Evolutionary conservation across 2,797 vertebrate species (phyloP), one percentile per base, ranked within the genome.

Genomic region (Pseudotriccus pelzelni): DNA sequence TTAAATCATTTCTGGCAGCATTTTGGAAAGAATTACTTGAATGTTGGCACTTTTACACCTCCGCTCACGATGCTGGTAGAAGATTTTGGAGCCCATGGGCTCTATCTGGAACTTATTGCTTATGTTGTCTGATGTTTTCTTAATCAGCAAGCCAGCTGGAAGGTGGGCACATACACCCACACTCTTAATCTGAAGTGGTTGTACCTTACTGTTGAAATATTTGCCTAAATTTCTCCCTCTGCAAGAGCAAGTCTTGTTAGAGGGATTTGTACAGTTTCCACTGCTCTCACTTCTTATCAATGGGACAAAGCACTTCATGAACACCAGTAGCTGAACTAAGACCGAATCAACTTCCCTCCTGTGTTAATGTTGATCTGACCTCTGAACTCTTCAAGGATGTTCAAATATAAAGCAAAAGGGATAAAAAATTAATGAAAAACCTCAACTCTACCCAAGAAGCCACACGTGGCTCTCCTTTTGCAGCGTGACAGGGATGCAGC

Each of bases 21-120:
- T 87, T 92, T 92, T 90, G 86, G 90, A 90, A 93, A 93, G 74
- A 94, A 89, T 86, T 90, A 93, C 56, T 94, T 96, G 93, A 70
- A 84, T 50, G 63, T 46, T 93, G 93, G 80, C 90, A 93, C 94
- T 93, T 91, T 50, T 7, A 59, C 63, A 60, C 77, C 84, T 84
- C 86, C 49, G 55, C 56, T 96, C 75, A 89, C 1, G 0, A 46
- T 78, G 73, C 63, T 91, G 53, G 85, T 84, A 28, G n/a, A 68
- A 28, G 62, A 34, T 93, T 91, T 44, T 73, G 87, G 91, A 90
- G 83, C 66, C 67, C 47, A 9, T 5, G 23, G 64, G 47, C 80
- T 93, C 81, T 79, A 18, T 82, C 63, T 88, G 74, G 75, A 95
- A 67, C 74, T 76, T 82, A 88, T 6, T 87, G 74, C 90, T 88